Evolutionary conservation across 2,888 invertebrate genomes (phyloP).

Genomic region (Brachyopa scutellaris): DNA sequence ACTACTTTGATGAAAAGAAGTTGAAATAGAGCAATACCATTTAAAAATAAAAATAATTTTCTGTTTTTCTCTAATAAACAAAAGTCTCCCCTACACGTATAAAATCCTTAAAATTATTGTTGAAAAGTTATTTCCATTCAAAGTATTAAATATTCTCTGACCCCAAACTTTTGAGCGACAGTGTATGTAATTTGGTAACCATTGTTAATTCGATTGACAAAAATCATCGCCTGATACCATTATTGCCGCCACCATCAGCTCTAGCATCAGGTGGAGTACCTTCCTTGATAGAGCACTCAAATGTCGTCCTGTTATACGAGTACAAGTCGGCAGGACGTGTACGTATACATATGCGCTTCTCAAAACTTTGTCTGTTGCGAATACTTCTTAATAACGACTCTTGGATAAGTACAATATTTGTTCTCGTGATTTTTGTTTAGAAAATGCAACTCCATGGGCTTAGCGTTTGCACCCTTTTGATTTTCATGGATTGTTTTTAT

Average conservation of each 20-base stretch:
- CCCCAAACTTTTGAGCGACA: no score
- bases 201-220: constrained; percentile 6
- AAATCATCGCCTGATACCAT: constrained; percentile 32
- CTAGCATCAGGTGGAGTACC: no score
- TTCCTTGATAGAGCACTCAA: no score
- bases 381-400: constrained; percentile 33
- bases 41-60: no score
- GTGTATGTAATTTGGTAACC: constrained; percentile 4
- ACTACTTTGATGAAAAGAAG: no score
- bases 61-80: no score
- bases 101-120: no score
- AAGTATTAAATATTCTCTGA: no score
- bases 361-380: constrained; percentile 19
- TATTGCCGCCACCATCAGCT: constrained; percentile 29
- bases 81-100: no score
- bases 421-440: constrained; percentile 49
- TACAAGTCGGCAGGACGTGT: neutral
- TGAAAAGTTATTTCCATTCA: no score
- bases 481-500: neutral
- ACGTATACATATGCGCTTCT: neutral
- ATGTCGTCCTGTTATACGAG: neutral
- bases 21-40: no score
- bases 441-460: constrained; percentile 42
- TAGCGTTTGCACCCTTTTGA: constrained; percentile 8
- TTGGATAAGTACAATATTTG: constrained; percentile 41